Conservation (phyloP, 2,113 vertebrate species). For the Ramphastos sulfuratus region DNA sequence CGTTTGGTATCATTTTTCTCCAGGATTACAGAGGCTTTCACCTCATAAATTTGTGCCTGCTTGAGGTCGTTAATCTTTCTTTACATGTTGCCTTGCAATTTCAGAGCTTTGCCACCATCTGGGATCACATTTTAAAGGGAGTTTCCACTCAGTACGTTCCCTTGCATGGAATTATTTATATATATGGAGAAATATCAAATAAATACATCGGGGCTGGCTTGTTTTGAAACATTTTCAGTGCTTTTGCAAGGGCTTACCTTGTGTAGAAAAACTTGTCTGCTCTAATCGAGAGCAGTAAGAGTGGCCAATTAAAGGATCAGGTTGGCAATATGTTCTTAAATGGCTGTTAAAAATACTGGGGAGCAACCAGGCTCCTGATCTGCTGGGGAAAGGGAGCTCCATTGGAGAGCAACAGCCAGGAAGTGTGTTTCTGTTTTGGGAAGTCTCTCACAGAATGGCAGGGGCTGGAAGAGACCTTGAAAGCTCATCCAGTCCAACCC, state of each 20-base stretch:
- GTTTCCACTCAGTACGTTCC: constrained; percentile 71
- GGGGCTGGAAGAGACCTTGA: too few species aligned
- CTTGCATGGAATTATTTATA: constrained; percentile 69
- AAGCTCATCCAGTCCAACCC: too few species aligned
- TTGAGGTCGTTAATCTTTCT: constrained; percentile 74
- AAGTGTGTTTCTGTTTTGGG: rapidly evolving
- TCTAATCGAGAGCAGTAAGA: constrained; percentile 51
- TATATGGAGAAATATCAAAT: constrained; percentile 55
- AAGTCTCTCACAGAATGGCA: not conserved
- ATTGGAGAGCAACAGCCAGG: rapidly evolving
- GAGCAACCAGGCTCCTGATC: not conserved
- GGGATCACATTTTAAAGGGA: constrained; percentile 70
- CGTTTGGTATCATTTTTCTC: constrained; percentile 72
- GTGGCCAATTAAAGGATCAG: constrained; percentile 63
- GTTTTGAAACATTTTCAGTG: constrained; percentile 62
- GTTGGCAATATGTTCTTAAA: constrained; percentile 62
- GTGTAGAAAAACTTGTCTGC: constrained; percentile 68
- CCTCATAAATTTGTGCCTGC: constrained; percentile 73
- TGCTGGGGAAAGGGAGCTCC: not conserved
- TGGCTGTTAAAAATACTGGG: constrained; percentile 67
- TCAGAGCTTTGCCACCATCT: constrained; percentile 72
- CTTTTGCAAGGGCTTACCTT: constrained; percentile 50
- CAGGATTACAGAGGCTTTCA: constrained; percentile 72
- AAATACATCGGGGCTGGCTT: constrained; percentile 57
- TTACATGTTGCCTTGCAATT: constrained; percentile 71